Base-by-base conservation (phyloP, 2,888 invertebrate species). In the Amphipyra berbera region DNA sequence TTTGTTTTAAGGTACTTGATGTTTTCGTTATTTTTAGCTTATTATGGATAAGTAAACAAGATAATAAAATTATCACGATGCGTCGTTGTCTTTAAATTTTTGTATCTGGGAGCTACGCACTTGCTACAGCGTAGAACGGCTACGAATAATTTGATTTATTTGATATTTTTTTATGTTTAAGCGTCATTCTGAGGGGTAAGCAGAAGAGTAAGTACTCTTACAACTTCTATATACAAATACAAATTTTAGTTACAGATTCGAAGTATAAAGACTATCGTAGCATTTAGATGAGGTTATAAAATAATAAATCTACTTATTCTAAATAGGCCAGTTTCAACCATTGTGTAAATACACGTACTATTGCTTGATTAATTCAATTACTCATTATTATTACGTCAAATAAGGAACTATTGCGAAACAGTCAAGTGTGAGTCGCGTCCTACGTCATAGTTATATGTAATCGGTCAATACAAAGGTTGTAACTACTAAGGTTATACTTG, bases 31-130 rank as follows among this genome's bases (percentile, higher is more conserved):
- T 63, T 66, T 65, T 62, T 57, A 47, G 61, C 61, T 68, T 67
- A 56, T 68, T 67, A 54, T 59, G 46, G 33, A 44, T 61, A 48
- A 37, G 68, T 76, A 76, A 76, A 79, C 62, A 79, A 47, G 76
- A 76, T 76, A 76, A 58, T 60, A 55, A 35, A 33, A 50, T 61
- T 76, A 68, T 55, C 45, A 49, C 35, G 27, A 27, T 49, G 55
- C 61, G 49, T 61, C 50, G 54, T 65, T 54, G 63, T 49, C 21
- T 53, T 8, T 21, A n/a, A 38, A 14, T 10, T 38, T 52, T 54
- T 46, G 37, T 54, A 54, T 57, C 50, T 48, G 4, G 6, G 27
- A 27, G 45, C 70, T 76, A 70, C 70, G 66, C 8, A 33, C 8
- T 37, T 13, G 65, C 72, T 56, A 52, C 50, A 64, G 6, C 57